phyloP scores from a whole-genome alignment of 2,888 invertebrate genomes.

The Allygus modestus region DNA sequence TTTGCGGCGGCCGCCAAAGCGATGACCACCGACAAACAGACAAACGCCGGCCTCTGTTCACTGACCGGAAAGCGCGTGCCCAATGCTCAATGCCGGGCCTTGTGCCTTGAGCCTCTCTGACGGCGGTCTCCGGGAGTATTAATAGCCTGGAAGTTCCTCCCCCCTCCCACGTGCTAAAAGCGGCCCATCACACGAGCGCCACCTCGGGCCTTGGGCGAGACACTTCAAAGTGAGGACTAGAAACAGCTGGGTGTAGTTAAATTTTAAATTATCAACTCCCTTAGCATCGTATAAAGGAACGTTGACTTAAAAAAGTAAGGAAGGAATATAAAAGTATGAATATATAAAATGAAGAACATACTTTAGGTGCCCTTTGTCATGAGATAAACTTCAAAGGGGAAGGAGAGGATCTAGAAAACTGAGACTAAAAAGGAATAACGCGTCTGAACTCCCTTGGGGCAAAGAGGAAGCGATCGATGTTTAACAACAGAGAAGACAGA shows the following conservation, averaged over 20 bases:
- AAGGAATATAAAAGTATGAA: too few relatives aligned
- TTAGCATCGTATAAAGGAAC: too few relatives aligned
- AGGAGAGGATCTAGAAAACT: neutral
- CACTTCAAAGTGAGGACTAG: constrained; percentile 10
- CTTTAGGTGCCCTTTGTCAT: too few relatives aligned
- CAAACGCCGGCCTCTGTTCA: neutral
- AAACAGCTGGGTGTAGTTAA: neutral
- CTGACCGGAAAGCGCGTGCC: constrained; percentile 11
- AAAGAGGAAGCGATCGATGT: neutral
- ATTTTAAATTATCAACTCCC: too few relatives aligned
- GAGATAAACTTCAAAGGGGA: too few relatives aligned
- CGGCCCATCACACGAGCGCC: neutral
- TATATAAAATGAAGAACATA: too few relatives aligned
- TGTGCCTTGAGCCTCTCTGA: neutral
- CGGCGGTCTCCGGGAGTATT: neutral
- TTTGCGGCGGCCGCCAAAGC: neutral
- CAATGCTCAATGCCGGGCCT: constrained; percentile 31
- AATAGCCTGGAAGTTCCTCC: constrained; percentile 35
- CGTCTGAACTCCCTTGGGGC: neutral
- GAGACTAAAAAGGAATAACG: neutral
- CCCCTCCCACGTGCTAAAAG: constrained; percentile 5
- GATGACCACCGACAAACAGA: neutral
- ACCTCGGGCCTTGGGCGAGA: neutral
- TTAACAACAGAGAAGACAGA: too few relatives aligned
- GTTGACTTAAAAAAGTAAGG: too few relatives aligned